Evolutionary conservation across 2,113 vertebrate species (phyloP), one percentile per base, ranked within the genome.

Genomic region (Laticauda laticaudata): DNA sequence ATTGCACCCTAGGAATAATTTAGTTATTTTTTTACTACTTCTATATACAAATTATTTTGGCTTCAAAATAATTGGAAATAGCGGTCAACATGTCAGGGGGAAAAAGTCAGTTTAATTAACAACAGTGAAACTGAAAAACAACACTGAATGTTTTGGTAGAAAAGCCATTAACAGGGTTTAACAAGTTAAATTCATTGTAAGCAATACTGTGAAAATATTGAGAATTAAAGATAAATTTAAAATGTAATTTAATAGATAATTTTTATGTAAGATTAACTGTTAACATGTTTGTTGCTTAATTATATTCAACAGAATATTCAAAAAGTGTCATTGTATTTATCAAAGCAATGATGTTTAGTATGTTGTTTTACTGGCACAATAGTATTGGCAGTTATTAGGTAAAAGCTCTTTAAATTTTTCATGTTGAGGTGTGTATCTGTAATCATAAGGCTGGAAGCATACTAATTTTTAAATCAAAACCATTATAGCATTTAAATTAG

Each of bases 1-100:
- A 43, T 64, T 48, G 45, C 81, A 92, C 5, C 9, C 21, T 11
- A 34, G 57, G 12, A 20, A 43, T 11, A 75, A 87, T 57, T 34
- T 94, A 75, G 61, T 75, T 92, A 21, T 48, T 75, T 90, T 61
- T 94, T 64, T 45, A 90, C 29, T 56, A 69, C 86, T 64, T 75
- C 45, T 51, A 34, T 81, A 61, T 34, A 86, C 64, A 86, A 92
- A 56, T 56, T 86, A n/a, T 56, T 91, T 93, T 69, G 59, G 59
- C 55, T 61, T 87, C 57, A 64, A 26, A 88, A 53, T 91, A 75
- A 91, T 75, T 94, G 81, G 51, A 90, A 86, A 39, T 87, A 75
- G 57, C 56, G 43, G 14, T 61, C 61, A 51, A 64, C 92, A 54
- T 64, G 61, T 93, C 45, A 23, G 90, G 64, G 90, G 54, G 86